Evolutionary conservation across 2,113 vertebrate genomes (phyloP), one percentile per base, ranked within the genome.

Genomic region (Perca schrenkii): DNA sequence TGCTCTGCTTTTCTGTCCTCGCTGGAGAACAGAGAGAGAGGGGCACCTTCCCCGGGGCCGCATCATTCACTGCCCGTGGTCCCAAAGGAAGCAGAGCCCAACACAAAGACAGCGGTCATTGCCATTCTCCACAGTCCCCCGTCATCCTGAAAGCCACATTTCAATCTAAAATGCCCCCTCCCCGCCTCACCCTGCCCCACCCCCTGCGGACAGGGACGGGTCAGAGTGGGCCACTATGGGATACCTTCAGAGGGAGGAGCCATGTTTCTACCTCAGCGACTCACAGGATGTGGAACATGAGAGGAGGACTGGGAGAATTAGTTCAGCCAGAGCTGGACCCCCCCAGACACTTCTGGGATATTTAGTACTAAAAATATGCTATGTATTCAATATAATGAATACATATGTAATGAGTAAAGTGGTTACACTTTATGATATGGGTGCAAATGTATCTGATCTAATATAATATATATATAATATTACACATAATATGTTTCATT

Each of bases 21-120:
- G 66, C 61, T 8, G 80, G 83, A 84, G 87, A 92, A 92, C 83
- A 93, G 90, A 87, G 84, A 74, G 90, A 91, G 91, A 86, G 91
- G 85, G 92, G 89, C 91, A 87, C 92, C 91, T 88, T 90, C 94
- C 89, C 91, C 80, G 81, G 93, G 90, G 90, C 92, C 85, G 83
- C 92, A 92, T 93, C 92, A 93, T 93, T 94, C 93, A 94, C 91
- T 90, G 92, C 93, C 87, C 88, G 28, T 57, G 83, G 91, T 81
- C 88, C 90, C 93, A 93, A 94, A 93, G 90, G 91, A 87, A 89
- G 91, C 86, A 16, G 84, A 81, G 78, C 56, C 76, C 31, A 74
- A 75, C 91, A 94, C 91, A 94, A 94, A 95, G 81, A 88, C 89
- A 78, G 91, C 87, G 92, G 93, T 93, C 94, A 94, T 93, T 93